Evolutionary conservation across 2,113 vertebrate species (phyloP).

Genomic region (Shinisaurus crocodilurus): DNA sequence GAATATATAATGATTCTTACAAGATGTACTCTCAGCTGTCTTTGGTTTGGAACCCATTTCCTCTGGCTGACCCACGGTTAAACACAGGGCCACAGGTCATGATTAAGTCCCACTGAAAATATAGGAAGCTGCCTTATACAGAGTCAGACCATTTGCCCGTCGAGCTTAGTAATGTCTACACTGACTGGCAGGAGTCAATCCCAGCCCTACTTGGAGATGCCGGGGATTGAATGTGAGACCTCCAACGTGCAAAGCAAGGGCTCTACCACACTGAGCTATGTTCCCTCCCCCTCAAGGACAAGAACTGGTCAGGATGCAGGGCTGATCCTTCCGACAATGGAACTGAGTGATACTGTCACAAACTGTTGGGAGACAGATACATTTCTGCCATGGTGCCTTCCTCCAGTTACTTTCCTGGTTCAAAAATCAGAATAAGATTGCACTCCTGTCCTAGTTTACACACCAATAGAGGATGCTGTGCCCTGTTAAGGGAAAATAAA

Average conservation of each 20-base stretch:
- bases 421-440: conserved; percentile 37
- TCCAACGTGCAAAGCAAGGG: neutral
- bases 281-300: neutral
- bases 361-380: neutral
- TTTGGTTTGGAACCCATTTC: too few species aligned
- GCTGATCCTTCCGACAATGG: neutral
- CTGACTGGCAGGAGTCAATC: neutral
- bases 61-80: too few species aligned
- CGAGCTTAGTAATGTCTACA: too few species aligned
- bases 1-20: too few species aligned
- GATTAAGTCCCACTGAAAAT: too few species aligned
- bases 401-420: conserved; percentile 48
- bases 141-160: too few species aligned
- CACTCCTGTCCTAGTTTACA: conserved; percentile 47
- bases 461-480: conserved; percentile 38
- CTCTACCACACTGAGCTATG: neutral
- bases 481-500: conserved; percentile 58
- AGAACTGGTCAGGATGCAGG: neutral
- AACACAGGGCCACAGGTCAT: too few species aligned
- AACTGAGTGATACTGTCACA: neutral
- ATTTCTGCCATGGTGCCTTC: conserved; percentile 48
- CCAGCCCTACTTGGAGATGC: neutral
- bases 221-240: neutral
- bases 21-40: too few species aligned
- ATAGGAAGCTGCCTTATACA: too few species aligned